These are phyloP conservation scores for Calameuta pallipes DNA, from an alignment of 2,888 invertebrate species.

Conservation along the genomic window DNA sequence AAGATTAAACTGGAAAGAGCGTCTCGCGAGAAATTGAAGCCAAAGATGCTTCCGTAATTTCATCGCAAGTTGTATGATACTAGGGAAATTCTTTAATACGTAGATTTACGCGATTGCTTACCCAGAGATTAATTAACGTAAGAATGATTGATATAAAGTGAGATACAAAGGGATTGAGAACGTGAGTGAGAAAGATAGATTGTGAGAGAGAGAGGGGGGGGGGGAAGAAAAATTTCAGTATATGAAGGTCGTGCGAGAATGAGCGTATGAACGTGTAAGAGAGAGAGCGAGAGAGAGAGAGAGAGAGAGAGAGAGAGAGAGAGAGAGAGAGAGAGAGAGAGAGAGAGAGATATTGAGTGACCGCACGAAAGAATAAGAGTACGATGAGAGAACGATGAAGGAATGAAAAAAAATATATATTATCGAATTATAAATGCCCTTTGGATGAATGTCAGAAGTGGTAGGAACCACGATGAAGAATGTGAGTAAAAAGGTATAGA, in stretches of 20 bases:
- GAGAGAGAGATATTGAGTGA: conserved; percentile 23
- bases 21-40: background rate
- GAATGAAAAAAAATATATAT: conserved; percentile 19
- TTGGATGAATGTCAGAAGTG: background rate
- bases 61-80: conserved; percentile 50
- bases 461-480: background rate
- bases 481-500: background rate
- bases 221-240: conserved; percentile 10
- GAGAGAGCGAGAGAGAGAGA: conserved; percentile 21
- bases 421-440: background rate
- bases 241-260: conserved; percentile 17
- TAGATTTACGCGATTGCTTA: background rate
- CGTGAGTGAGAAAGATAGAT: conserved; percentile 1
- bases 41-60: background rate
- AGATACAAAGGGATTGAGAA: background rate
- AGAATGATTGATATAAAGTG: background rate
- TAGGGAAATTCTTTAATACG: conserved; percentile 58
- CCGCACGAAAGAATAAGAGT: conserved; percentile 32
- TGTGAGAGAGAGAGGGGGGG: background rate
- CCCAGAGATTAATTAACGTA: background rate
- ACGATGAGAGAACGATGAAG: conserved; percentile 18
- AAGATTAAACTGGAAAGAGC: background rate
- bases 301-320: conserved; percentile 12
- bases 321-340: conserved; percentile 23
- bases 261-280: background rate